A percentile compares a stretch with the other conserved stretches of the same genome.
These are phyloP conservation scores for Onychomys torridus DNA, from an alignment of 2,797 vertebrate species.

Conservation along the genomic window DNA sequence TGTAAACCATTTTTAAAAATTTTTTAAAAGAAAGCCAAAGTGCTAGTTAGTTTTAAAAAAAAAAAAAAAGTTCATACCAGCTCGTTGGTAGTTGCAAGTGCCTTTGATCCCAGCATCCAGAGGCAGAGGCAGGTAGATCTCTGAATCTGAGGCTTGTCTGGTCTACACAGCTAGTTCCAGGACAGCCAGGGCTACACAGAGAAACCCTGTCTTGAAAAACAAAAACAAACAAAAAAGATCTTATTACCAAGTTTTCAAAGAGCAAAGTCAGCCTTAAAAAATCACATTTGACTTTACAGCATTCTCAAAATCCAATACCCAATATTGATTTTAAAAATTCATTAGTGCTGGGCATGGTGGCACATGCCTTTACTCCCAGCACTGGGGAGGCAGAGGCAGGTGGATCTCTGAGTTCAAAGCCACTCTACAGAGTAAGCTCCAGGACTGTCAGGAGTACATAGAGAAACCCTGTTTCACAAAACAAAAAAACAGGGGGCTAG, in stretches of 20 bases:
- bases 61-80: background rate
- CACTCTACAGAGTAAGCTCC: background rate
- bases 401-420: background rate
- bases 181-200: background rate
- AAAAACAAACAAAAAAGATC: background rate
- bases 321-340: background rate
- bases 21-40: too few relatives aligned
- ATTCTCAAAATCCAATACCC: background rate
- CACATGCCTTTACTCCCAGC: background rate
- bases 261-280: background rate
- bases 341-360: background rate
- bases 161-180: background rate
- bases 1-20: too few relatives aligned
- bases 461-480: background rate
- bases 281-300: background rate
- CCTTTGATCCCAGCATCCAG: background rate
- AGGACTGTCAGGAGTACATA: background rate
- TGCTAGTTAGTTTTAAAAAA: too few relatives aligned
- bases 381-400: background rate
- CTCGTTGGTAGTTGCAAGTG: background rate
- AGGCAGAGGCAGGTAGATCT: background rate
- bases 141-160: background rate
- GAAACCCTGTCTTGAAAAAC: background rate
- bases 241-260: background rate
- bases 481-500: background rate